Conservation (phyloP, 2,797 vertebrate species). For the Bovichtus diacanthus region DNA sequence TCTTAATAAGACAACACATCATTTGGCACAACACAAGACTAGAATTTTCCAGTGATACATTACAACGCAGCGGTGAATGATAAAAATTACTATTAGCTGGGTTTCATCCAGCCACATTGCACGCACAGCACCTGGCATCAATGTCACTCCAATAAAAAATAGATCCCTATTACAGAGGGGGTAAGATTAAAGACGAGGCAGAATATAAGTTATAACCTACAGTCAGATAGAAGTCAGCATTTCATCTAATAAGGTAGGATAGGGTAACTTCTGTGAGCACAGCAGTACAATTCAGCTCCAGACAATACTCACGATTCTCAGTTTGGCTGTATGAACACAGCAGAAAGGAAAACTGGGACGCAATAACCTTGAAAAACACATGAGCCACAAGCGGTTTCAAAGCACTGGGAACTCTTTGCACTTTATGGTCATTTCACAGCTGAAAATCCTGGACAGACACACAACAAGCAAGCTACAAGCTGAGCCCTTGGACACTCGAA, state of each 20-base stretch:
- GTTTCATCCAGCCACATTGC: neutral
- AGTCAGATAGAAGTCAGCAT: constrained; percentile 18
- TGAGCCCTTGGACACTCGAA: neutral
- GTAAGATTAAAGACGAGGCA: neutral
- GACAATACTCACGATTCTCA: neutral
- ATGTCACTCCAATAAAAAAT: neutral
- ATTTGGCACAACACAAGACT: neutral
- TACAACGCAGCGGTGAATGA: neutral
- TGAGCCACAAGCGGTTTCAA: neutral
- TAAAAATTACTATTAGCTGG: neutral
- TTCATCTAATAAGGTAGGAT: constrained; percentile 32
- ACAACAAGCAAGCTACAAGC: neutral
- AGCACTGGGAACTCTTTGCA: neutral
- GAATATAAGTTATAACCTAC: neutral
- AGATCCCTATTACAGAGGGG: neutral
- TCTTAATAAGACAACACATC: too few species aligned
- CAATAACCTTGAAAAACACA: neutral
- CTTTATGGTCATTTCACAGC: neutral
- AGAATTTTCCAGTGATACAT: neutral
- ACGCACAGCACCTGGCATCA: neutral
- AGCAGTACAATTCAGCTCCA: neutral
- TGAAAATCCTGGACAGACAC: neutral
- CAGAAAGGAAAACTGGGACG: neutral
- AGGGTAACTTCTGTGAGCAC: constrained; percentile 3
- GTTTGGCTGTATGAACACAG: neutral